Evolutionary conservation across 2,113 vertebrate genomes (phyloP), one percentile per base, ranked within the genome.

Genomic region (Lepisosteus oculatus): DNA sequence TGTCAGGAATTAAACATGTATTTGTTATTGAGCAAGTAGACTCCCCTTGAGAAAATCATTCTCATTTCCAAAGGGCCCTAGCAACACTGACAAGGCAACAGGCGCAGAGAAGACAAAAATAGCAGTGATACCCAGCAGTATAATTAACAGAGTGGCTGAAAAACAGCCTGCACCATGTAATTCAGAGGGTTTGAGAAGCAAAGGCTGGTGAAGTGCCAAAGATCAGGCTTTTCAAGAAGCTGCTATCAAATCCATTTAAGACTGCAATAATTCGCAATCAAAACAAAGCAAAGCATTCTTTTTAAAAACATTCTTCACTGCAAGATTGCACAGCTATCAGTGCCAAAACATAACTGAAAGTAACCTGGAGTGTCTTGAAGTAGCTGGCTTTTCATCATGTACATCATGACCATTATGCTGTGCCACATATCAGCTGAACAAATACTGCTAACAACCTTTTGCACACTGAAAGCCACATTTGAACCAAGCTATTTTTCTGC

Each of bases 91-190:
- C 67, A 74, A 69, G 67, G 63, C 63, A 75, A 70, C 65, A 59
- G 70, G 74, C 73, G 61, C 72, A 72, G 56, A 14, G 42, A 69
- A 73, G 86, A 90, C 85, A 74, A 85, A 89, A 90, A 84, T 85
- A 89, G 85, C 80, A 71, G 81, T 78, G 75, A 79, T 76, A 70
- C 65, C 29, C 61, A 8, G 80, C 55, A 45, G 79, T 67, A 74
- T 87, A 88, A 88, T 87, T 87, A 87, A 81, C 81, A 72, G 67
- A 62, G 72, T 72, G 73, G 73, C 75, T 69, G 76, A 77, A 66
- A 65, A 74, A 75, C 74, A 72, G 80, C 69, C 76, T 67, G 78
- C 74, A n/a, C 68, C 79, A 79, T 87, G 70, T 85, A 83, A 81
- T 85, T 83, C 79, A 64, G 70, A 78, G 73, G 71, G 67, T 80